Evolutionary conservation across 1,140 invertebrate species (phyloP), one percentile per base, ranked within the genome.

Genomic region (Periplaneta americana): DNA sequence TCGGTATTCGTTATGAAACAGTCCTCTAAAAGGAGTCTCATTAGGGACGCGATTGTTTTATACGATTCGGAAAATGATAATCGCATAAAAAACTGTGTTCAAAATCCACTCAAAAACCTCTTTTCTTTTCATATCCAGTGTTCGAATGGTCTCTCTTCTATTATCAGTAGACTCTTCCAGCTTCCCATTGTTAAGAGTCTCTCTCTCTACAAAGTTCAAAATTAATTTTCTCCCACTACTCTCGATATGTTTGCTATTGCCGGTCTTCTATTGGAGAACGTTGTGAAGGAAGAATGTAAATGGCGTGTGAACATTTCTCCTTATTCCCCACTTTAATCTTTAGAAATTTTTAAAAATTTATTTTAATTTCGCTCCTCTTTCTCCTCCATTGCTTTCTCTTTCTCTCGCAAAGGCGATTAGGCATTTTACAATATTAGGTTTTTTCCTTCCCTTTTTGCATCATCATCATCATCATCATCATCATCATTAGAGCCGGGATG

Each of bases 1-100:
- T 4, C 48, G 28, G 48, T 66, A 77, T 77, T 77, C 75, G 75
- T 77, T 77, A 77, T 31, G 75, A 77, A 77, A 66, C 48, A 66
- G 22, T 66, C 22, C 48, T n/a, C 28, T n/a, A 66, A 66, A 66
- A 8, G 48, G 48, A 66, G 22, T 31, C 28, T 77, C 75, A 77
- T 77, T 77, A 77, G 75, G 75, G 22, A 33, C 6, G 9, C 22
- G 31, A 77, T 77, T 77, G 75, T 77, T 77, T 77, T 77, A 34
- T 77, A 22, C 22, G 17, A 10, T 77, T 77, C 35, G 33, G 17
- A 34, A 28, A 36, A 36, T 77, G 17, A 34, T 77, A 34, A 77
- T 77, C 35, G n/a, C 33, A 34, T 77, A 31, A 77, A 77, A 77
- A 66, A 66, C 18, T 76, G 28, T 22, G 48, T 36, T 77, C 75